Base-by-base conservation (phyloP, 2,113 vertebrate species). In the Bos indicus region DNA sequence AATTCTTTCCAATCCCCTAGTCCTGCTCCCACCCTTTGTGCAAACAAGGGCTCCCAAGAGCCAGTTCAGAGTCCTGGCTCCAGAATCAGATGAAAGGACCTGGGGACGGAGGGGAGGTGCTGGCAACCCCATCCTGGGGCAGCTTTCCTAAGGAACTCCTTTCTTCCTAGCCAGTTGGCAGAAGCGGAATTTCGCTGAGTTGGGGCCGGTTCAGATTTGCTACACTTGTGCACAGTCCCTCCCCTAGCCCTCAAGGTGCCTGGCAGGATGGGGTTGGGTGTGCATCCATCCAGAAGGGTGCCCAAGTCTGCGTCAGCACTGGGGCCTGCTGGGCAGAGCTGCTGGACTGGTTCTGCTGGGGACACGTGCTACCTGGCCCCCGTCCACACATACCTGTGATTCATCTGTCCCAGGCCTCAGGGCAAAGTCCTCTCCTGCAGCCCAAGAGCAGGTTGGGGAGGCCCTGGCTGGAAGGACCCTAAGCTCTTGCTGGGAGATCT, bases 281-380 rank as follows among this genome's bases (percentile, higher is more conserved):
- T 57, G 96, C 91, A 88, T 12, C 21, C 91, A 95, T 94, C 84
- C 62, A 8, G 87, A 97, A 92, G 90, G 92, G 90, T 94, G 97
- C 80, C 40, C 43, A 28, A 46, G 90, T 43, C 67, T 97, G 92
- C 54, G 46, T 96, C 95, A 96, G 64, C 14, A 36, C 28, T 36
- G 7, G 62, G 71, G 28, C 86, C 95, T 87, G 43, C 78, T 64
- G 30, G 8, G 48, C 33, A 60, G 93, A 98, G 97, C 88, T 94
- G 95, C 97, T 40, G 36, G 92, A 81, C 97, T 88, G 90, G 97
- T 98, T 98, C 94, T 95, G 84, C 93, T 62, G 62, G 82, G 60
- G 51, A 95, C 54, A 2, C 1, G 4, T 60, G 88, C 87, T 77
- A 43, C 92, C 46, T 43, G 54, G 28, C 81, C 87, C 33, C 15